Base-by-base conservation (phyloP, 2,888 invertebrate species). In the Adela reaumurella region DNA sequence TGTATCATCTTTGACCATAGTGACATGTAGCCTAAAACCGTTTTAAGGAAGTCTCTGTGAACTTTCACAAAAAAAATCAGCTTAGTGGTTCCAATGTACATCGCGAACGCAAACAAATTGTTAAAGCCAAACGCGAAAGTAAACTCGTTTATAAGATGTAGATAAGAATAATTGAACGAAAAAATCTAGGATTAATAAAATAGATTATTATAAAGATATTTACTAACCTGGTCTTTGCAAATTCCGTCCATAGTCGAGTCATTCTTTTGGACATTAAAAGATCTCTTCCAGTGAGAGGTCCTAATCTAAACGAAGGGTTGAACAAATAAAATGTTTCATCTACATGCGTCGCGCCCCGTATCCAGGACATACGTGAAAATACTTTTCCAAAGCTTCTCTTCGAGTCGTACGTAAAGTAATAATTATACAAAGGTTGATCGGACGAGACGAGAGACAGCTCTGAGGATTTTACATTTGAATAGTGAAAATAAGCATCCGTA, bases 291-390 rank as follows among this genome's bases (percentile, higher is more conserved):
- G 3, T 14, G n/a, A 35, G 35, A 14, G 35, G 35, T 14, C 3
- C 14, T 3, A 35, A 35, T 14, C 35, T 35, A 14, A 35, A 8
- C 6, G 35, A 35, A 3, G 77, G 78, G 53, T 70, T 70, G 59
- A 74, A 77, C 24, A 74, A 49, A 59, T 78, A 78, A 59, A 77
- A 74, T 11, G 76, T 50, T 49, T 78, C 78, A 46, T 74, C 78
- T 0, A 68, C 63, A 52, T 78, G 78, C 0, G 70, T 62, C 0
- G 72, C 67, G 1, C 72, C 73, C 2, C 52, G 51, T 48, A 63
- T 20, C 1, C 51, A 49, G 2, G 58, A 28, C 1, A 55, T 49
- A 3, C 52, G 48, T 1, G 67, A 65, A 5, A 69, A 64, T 1
- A 70, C 42, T 51, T 66, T 73, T 1, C 65, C 68, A 35, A 70